Base-by-base conservation (phyloP, 2,888 invertebrate genomes). In the Hecatera dysodea region DNA sequence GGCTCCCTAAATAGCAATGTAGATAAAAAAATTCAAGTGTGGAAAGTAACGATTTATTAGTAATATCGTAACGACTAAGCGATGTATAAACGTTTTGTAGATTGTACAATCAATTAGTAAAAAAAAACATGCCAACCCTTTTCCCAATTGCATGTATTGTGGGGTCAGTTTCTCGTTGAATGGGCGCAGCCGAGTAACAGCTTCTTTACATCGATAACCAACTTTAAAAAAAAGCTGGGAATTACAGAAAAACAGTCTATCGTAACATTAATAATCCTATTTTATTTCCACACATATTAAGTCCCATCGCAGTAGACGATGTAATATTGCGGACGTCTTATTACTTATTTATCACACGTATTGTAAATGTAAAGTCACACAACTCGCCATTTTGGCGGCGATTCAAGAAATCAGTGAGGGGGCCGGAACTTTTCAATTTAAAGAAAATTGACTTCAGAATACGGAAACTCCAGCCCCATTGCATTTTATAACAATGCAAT, bases 371-470 rank as follows among this genome's bases (percentile, higher is more conserved):
- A 85, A 90, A 90, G 86, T 75, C 80, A 75, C 78, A 84, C 64
- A 88, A 87, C 82, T 86, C 85, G 86, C 86, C 87, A 87, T 84
- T 88, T 93, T 93, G 93, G 94, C 93, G 80, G 67, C 86, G 87
- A 82, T 91, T 93, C 94, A 94, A 93, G 87, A 92, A 92, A 92
- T 92, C 90, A 90, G 86, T 81, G 75, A 67, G 76, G 75, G 67
- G 66, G 60, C 63, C 80, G 59, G 73, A 80, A 77, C 73, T 74
- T 67, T 78, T 73, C 68, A 50, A 57, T 68, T 79, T 73, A 72
- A 72, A 72, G 67, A 81, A 80, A 80, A 87, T 81, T 76, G 75
- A 82, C 84, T 83, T 81, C 82, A 67, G 78, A 82, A 65, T 68
- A 66, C 46, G 57, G 56, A 48, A 62, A 42, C n/a, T 24, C 39